Base-by-base conservation (phyloP, 2,888 invertebrate genomes). In the Pyrocoelia pectoralis region DNA sequence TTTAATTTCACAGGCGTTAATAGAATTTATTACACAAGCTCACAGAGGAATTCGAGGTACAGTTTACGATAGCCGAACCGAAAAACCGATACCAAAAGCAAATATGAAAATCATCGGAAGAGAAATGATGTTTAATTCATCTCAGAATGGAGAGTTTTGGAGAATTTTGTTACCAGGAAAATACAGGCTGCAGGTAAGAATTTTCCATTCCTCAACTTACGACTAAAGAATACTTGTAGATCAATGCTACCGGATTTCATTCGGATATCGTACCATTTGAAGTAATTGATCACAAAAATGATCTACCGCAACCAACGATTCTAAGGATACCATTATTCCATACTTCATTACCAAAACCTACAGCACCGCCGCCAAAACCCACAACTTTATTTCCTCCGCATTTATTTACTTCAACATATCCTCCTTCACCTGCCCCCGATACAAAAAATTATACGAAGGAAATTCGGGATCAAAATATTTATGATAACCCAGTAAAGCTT, bases 71-170 rank as follows among this genome's bases (percentile, higher is more conserved):
- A 81, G 79, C 61, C 12, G 56, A n/a, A 81, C 80, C 3, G 79
- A 80, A 17, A 76, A 79, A 66, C 83, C 86, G 0, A 78, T 88
- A 38, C 78, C 79, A 61, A 81, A 81, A 43, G 86, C 85, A 1
- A 79, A 77, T 10, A 77, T 87, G 50, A 83, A 82, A 68, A 82
- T 89, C 55, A 77, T 81, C 60, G 85, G 84, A 1, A 80, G 88
- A 61, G 84, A 87, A 67, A 84, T 87, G 61, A 82, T 80, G n/a
- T 88, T 87, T 76, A 79, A 80, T 63, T 83, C 84, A 10, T 82
- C 83, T 41, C 80, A 81, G 71, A 80, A 83, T 74, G 90, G 89
- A 53, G 88, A 88, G 77, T 89, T 85, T 77, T 89, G 88, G 88
- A 82, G 88, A 69, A 81, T 89, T 43, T 77, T 89, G 6, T 75